phyloP scores from a whole-genome alignment of 2,113 vertebrate species.

The Anolis carolinensis region DNA sequence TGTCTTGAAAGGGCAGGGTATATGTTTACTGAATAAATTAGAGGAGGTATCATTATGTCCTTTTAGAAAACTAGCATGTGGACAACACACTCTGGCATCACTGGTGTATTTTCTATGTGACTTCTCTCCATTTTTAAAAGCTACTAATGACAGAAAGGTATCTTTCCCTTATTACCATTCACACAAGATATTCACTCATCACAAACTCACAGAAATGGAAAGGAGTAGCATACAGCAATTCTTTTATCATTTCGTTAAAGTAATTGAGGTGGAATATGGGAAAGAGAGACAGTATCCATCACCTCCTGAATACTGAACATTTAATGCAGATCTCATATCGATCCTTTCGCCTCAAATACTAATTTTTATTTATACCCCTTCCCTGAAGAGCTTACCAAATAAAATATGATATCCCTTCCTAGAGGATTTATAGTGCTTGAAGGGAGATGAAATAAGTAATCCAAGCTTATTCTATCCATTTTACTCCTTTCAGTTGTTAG shows the following conservation, averaged over 20 bases:
- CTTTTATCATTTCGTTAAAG: conserved; percentile 57
- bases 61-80: neutral
- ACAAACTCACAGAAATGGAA: neutral
- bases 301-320: conserved; percentile 41
- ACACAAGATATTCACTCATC: neutral
- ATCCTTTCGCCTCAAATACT: conserved; percentile 52
- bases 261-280: conserved; percentile 31
- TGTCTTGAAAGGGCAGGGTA: neutral
- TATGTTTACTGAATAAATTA: neutral
- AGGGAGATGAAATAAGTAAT: conserved; percentile 58
- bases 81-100: neutral
- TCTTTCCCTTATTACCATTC: neutral
- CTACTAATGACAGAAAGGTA: neutral
- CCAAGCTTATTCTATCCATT: conserved; percentile 46
- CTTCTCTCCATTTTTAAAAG: neutral
- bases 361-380: conserved; percentile 68
- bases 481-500: conserved; percentile 56
- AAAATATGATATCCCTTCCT: conserved; percentile 50
- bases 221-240: neutral
- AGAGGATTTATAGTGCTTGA: conserved; percentile 54
- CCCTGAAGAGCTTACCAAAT: conserved; percentile 46
- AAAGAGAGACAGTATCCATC: conserved; percentile 48
- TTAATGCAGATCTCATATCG: conserved; percentile 55
- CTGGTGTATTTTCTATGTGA: neutral
- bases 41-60: neutral